Evolutionary conservation across 2,797 vertebrate genomes (phyloP), one percentile per base, ranked within the genome.

Genomic region (Sebastes cheni): DNA sequence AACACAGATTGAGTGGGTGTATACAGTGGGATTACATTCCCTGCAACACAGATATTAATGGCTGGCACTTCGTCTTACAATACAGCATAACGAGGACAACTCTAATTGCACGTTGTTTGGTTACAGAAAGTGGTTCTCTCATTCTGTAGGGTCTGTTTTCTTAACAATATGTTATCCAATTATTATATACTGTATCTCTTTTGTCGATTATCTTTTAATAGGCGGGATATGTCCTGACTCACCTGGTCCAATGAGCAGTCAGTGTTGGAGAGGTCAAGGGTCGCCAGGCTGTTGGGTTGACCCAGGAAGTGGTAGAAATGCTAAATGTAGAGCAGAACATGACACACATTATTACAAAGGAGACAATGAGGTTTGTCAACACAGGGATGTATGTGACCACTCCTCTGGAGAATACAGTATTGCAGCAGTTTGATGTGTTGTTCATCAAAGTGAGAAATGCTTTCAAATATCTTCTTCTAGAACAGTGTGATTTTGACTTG

Each of bases 181-280:
- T 46, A 25, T 52, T 14, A 30, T 56, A 50, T 27, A 13, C 36
- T 39, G 1, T 11, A n/a, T 50, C 3, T 54, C 14, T 65, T 20
- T 4, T 2, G 1, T 6, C 2, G 23, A 65, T 69, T 50, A 13
- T 32, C 4, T 50, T 34, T n/a, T 29, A 14, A n/a, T 16, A 11
- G 6, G 16, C 23, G 36, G 23, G 23, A 7, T 27, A 10, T 62
- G 29, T 25, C 30, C 5, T 11, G 50, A 86, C 94, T 93, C 95
- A 99, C 98, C 97, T 96, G 96, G 91, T 99, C 98, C 90, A 99
- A 93, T 1, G 97, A 96, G 91, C 98, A 99, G 90, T 99, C 98
- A 0, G 98, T 98, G 92, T 97, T 98, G 88, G 98, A 99, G 88
- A 99, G 95, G 94, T 99, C 98, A 93, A 99, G 95, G 18, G 96